Conservation (phyloP, 2,113 vertebrate genomes). For the Pithys albifrons region DNA sequence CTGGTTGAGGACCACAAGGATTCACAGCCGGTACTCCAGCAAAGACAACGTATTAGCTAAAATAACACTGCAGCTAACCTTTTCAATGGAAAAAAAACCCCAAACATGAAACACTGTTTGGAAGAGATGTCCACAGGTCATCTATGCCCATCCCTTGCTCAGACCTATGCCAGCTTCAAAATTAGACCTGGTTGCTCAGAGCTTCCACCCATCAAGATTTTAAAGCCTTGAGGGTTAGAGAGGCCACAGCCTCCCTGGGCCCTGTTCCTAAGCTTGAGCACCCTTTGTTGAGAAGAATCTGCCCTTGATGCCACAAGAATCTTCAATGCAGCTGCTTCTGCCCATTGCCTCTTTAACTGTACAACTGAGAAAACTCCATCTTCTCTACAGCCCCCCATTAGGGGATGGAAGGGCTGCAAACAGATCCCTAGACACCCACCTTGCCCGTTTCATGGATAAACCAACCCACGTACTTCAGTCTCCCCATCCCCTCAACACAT, state of each 20-base stretch:
- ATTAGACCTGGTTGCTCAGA: background rate
- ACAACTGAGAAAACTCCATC: background rate
- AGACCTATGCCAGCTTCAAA: background rate
- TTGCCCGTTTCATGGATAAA: background rate
- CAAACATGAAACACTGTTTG: background rate
- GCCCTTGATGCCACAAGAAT: background rate
- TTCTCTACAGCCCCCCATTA: background rate
- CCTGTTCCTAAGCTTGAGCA: background rate
- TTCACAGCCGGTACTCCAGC: background rate
- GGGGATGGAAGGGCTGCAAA: background rate
- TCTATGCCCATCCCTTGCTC: background rate
- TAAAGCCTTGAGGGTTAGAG: background rate
- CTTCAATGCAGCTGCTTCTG: background rate
- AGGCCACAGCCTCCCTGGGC: background rate
- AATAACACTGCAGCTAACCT: background rate
- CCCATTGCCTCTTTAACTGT: background rate
- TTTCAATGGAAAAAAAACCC: background rate
- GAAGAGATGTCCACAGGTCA: background rate
- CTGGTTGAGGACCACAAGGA: background rate
- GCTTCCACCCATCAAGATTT: background rate
- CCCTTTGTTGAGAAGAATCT: background rate
- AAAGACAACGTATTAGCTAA: background rate
- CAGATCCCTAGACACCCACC: background rate
- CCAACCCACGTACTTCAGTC: background rate
- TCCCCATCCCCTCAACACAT: background rate